Base-by-base conservation (phyloP, 2,113 vertebrate species). In the Empidonax alnorum region DNA sequence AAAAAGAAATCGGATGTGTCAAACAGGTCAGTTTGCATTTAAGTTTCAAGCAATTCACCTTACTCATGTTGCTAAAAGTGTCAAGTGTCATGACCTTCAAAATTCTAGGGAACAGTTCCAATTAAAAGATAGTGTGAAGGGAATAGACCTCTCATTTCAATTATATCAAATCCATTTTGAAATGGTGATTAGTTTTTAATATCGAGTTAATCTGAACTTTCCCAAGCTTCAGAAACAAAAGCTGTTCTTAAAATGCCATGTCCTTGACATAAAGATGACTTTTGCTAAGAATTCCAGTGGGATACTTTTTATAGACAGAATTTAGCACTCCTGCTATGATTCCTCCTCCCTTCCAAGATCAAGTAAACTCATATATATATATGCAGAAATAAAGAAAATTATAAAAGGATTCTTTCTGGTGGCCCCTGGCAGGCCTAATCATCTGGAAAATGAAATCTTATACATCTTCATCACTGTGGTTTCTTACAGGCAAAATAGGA, bases 371-470 rank as follows among this genome's bases (percentile, higher is more conserved):
- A 49, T 78, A 55, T 12, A 39, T 12, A 39, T 39, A 49, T 55
- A 82, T 58, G 27, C 52, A 91, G 59, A 82, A 96, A 93, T 91
- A 94, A 80, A 85, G 17, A 74, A 90, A 89, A 24, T 49, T 33
- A 50, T 50, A 65, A 82, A 88, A 74, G 53, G 2, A 47, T 93
- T 93, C 94, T 47, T 37, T n/a, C 30, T 93, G 31, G 16, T 89
- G 61, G 19, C 41, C 53, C 47, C 50, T 91, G 79, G 28, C 41
- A 94, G 41, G 58, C 39, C 46, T 75, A 89, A 86, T 95, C 20
- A 92, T 73, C 55, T 30, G 3, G 72, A 96, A 97, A 97, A 97
- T 95, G n/a, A 97, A 96, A 95, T 88, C 6, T 92, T 91, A 87
- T 59, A 33, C 33, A 72, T 46, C n/a, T 87, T 94, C 66, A 53